Base-by-base conservation (phyloP, 2,113 vertebrate genomes). In the Pygathrix nemaeus region DNA sequence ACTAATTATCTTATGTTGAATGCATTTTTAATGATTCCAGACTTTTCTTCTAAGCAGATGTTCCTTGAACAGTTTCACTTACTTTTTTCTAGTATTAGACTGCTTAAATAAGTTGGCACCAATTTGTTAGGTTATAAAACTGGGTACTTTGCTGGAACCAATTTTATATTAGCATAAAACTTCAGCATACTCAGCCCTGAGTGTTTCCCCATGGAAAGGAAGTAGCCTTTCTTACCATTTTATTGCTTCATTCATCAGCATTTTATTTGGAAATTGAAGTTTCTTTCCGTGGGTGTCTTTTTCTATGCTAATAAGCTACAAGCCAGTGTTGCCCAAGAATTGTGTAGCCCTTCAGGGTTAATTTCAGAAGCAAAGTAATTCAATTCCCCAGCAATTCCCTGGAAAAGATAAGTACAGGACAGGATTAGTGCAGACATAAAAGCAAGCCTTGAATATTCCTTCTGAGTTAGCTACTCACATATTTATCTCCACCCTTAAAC, bases 101-200 rank as follows among this genome's bases (percentile, higher is more conserved):
- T 89, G 96, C 90, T 98, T 98, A 97, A 98, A 94, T 95, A 98
- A 98, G 66, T 96, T 96, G 94, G 95, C 91, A 98, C 80, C 8
- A 95, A 57, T 96, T 98, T 97, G 52, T 94, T 97, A 85, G 70
- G 57, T 97, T 98, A 97, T 96, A 97, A 98, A 98, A 98, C 88
- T 95, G 38, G 82, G 84, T 97, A 75, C 3, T 97, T 93, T 92
- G 93, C 88, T 97, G 43, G 23, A 97, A 87, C 79, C 64, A 97
- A 97, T 95, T 98, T 97, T 97, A 72, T 97, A 98, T 92, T 96
- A 96, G 92, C 94, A 98, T 97, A 98, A 98, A 98, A 96, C 79
- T 98, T 97, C 35, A 88, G 59, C 93, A 82, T 45, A 92, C 80
- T 98, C 97, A 84, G 96, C 61, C 95, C 45, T 92, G 86, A 87